Base-by-base conservation (phyloP, 2,797 vertebrate genomes). In the Chromobotia macracanthus region DNA sequence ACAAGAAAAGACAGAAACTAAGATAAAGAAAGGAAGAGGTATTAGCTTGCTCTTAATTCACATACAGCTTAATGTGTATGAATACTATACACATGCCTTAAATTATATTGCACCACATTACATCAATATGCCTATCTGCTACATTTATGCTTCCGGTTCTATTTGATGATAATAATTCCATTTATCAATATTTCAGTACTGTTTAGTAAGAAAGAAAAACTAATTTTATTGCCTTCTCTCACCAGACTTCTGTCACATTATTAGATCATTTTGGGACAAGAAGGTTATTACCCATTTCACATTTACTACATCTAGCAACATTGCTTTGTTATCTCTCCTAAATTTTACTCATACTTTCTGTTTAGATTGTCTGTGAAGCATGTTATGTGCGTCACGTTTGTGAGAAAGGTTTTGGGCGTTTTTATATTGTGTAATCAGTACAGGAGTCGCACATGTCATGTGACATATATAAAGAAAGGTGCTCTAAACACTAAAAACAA, bases 281-380 rank as follows among this genome's bases (percentile, higher is more conserved):
- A 44, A 10, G 2, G 41, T 44, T 11, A 58, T 23, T 5, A 23
- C 55, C 11, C 3, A n/a, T 3, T 13, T 58, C 21, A 58, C 19
- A 55, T 19, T 55, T 55, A 55, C 53, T 13, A 21, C 21, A 16
- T 61, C 6, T 6, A 31, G 15, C 3, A 9, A 61, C 58, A 31
- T 3, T 61, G 58, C 2, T 61, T 28, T 61, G 58, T 61, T 61
- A 61, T 61, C 58, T 31, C 31, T 18, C 25, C 6, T 31, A 28
- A 31, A 58, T 16, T 8, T 6, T 7, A 58, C 58, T 15, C 25
- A 9, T 61, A 28, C 11, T 61, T 61, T 61, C 25, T 2, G 58
- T 61, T 61, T 28, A 61, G 25, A 61, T 61, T 61, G 58, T 31
- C 25, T 61, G 23, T 61, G 58, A 61, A 61, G 58, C 25, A 8